Conservation (phyloP, 2,113 vertebrate species). For the Caracal caracal region DNA sequence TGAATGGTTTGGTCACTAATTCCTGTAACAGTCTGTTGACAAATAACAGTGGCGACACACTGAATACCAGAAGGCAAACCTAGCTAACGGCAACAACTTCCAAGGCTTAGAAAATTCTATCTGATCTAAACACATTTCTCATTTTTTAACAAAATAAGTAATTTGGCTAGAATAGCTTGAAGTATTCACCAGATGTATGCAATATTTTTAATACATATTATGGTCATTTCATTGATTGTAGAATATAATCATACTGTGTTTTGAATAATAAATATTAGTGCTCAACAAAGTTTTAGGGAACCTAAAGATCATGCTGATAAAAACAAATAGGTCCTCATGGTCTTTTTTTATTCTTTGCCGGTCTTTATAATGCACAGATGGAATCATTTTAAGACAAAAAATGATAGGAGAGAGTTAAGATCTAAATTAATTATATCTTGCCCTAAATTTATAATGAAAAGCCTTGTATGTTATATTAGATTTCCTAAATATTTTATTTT, state of each 20-base stretch:
- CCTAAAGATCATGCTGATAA: neutral
- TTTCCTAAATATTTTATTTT: neutral
- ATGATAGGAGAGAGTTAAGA: neutral
- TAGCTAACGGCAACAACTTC: neutral
- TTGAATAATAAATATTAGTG: neutral
- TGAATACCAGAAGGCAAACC: neutral
- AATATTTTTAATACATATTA: neutral
- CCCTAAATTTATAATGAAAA: neutral
- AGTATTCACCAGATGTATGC: neutral
- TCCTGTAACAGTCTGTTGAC: neutral
- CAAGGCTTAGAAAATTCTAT: neutral
- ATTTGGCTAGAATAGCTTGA: neutral
- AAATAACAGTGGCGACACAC: neutral
- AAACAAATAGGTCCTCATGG: neutral
- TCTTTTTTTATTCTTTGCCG: neutral
- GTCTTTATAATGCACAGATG: neutral
- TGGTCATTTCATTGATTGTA: neutral
- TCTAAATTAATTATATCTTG: neutral
- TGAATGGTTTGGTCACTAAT: neutral
- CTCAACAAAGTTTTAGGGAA: neutral
- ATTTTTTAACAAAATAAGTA: neutral
- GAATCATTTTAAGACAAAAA: conserved; percentile 23
- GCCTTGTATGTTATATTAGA: neutral
- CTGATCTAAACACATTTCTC: neutral
- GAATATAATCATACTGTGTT: neutral